A percentile compares a stretch with the other conserved stretches of the same genome.
These are phyloP conservation scores for Oryzias woworae DNA, from an alignment of 2,113 vertebrate genomes.

Conservation along the genomic window DNA sequence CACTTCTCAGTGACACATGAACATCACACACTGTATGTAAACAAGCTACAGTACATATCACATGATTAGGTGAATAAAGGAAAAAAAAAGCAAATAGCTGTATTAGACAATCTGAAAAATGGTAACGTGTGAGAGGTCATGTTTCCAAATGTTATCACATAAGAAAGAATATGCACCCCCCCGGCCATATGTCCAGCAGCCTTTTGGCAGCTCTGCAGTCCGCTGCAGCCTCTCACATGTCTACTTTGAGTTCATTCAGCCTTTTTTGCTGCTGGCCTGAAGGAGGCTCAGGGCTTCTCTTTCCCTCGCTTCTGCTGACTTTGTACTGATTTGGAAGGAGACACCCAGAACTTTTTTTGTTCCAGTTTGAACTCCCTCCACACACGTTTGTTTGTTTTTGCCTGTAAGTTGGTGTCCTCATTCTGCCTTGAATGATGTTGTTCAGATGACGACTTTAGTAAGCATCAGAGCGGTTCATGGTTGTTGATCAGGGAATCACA, in stretches of 20 bases:
- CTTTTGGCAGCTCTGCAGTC: conserved; percentile 16
- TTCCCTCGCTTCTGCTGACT: conserved; percentile 63
- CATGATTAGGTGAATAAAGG: too few relatives aligned
- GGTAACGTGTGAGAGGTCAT: too few relatives aligned
- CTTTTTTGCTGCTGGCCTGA: conserved; percentile 42
- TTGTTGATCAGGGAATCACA: conserved; percentile 29
- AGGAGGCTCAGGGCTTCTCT: conserved; percentile 43
- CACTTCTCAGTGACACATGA: conserved; percentile 17
- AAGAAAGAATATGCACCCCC: conserved; percentile 1
- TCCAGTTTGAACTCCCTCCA: neutral
- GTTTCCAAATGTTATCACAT: too few relatives aligned
- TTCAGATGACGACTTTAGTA: conserved; percentile 43
- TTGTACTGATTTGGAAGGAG: conserved; percentile 54
- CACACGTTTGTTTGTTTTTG: conserved; percentile 54
- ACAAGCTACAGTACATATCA: neutral
- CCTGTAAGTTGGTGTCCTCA: conserved; percentile 54
- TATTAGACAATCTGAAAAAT: too few relatives aligned
- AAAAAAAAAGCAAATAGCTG: too few relatives aligned
- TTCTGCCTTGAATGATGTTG: conserved; percentile 38
- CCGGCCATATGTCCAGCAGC: conserved; percentile 8
- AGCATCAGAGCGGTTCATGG: conserved; percentile 27
- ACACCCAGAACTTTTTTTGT: conserved; percentile 24
- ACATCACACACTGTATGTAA: neutral
- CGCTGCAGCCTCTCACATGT: conserved; percentile 56
- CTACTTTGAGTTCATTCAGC: conserved; percentile 63